Evolutionary conservation across 2,888 invertebrate species (phyloP).

Genomic region (Ellobium chinense): DNA sequence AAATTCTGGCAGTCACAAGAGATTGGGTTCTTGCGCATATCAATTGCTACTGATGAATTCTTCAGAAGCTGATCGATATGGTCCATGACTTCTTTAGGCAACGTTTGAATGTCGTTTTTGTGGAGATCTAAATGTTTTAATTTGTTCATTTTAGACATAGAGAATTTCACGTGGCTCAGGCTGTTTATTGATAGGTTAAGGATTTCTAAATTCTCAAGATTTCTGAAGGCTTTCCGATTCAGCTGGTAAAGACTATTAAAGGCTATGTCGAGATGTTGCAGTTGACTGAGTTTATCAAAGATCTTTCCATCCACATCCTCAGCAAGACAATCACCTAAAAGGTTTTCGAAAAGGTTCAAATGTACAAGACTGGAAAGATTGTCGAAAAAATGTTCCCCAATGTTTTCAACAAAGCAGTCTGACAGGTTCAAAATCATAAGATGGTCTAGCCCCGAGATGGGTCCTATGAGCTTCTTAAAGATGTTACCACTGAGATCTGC

Average conservation of each 20-base stretch:
- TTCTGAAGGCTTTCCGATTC: background rate
- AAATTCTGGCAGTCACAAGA: constrained; percentile 45
- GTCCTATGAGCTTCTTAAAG: constrained; percentile 28
- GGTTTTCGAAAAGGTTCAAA: constrained; percentile 38
- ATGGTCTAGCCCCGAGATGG: constrained; percentile 33
- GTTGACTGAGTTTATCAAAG: constrained; percentile 24
- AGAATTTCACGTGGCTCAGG: constrained; percentile 16
- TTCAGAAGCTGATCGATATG: constrained; percentile 17
- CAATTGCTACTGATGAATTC: constrained; percentile 11
- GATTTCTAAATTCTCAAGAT: constrained; percentile 21
- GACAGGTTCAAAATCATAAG: constrained; percentile 18
- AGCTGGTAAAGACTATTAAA: constrained; percentile 34
- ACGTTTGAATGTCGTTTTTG: constrained; percentile 28
- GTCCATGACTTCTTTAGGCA: constrained; percentile 15
- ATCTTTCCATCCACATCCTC: constrained; percentile 24
- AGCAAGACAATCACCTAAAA: constrained; percentile 22
- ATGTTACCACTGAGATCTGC: constrained; percentile 33
- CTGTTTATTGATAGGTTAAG: constrained; percentile 33
- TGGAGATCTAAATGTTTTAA: constrained; percentile 34
- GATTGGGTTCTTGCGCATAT: constrained; percentile 46
- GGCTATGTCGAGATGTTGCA: constrained; percentile 32
- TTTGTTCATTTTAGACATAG: constrained; percentile 36
- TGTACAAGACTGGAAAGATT: constrained; percentile 21
- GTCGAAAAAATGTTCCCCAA: constrained; percentile 30
- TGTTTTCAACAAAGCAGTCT: constrained; percentile 10